phyloP scores from a whole-genome alignment of 2,888 invertebrate genomes.

The Lissocephala sabroskyi region DNA sequence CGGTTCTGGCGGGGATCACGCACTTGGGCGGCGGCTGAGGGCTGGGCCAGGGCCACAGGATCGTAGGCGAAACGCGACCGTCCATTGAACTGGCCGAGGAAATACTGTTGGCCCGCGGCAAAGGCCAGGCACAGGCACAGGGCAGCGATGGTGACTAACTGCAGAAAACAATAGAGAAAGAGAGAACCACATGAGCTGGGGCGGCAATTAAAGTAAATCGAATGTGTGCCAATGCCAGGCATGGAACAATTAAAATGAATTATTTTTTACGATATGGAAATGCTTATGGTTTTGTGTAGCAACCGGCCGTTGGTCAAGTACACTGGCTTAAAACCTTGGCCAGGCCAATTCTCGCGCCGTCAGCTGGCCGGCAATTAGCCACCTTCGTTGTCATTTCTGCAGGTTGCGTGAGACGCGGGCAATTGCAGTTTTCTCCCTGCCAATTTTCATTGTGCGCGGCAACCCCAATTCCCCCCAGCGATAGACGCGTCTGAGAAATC shows the following conservation, averaged over 20 bases:
- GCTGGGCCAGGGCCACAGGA: constrained; percentile 51
- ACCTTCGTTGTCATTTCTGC: no score
- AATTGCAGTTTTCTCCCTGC: no score
- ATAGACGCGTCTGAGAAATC: no score
- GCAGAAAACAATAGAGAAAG: no score
- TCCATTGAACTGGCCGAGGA: constrained; percentile 56
- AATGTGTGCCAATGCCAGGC: constrained; percentile 61
- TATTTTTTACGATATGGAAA: constrained; percentile 3
- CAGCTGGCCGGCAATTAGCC: constrained; percentile 34
- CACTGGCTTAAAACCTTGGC: no score
- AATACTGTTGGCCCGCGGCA: constrained; percentile 68
- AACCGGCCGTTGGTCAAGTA: not conserved
- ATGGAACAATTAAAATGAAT: not conserved
- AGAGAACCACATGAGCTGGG: no score
- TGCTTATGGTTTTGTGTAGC: not conserved
- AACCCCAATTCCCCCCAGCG: no score
- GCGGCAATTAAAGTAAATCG: constrained; percentile 50
- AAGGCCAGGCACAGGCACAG: constrained; percentile 66
- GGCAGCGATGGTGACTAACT: constrained; percentile 66
- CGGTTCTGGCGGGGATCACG: constrained; percentile 71
- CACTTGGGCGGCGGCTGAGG: constrained; percentile 39
- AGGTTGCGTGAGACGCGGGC: no score
- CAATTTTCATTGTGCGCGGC: no score
- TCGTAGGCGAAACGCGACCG: constrained; percentile 55
- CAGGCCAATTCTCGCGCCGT: not conserved